Conservation (phyloP, 1,140 invertebrate genomes). For the Aphis craccivora region DNA sequence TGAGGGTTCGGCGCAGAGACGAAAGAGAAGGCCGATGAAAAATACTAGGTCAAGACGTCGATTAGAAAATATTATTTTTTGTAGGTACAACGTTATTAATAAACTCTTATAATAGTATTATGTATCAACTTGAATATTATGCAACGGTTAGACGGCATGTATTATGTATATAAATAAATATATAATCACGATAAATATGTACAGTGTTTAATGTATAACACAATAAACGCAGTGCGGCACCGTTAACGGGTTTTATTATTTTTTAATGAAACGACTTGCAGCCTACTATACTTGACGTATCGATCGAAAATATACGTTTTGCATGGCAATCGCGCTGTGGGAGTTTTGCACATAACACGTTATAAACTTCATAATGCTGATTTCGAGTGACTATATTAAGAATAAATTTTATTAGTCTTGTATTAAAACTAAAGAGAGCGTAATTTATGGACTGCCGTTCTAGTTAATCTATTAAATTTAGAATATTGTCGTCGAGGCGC, state of each 20-base stretch:
- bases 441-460: too few species aligned
- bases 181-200: not conserved
- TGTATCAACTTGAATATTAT: not conserved
- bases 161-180: not conserved
- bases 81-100: not conserved
- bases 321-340: not conserved
- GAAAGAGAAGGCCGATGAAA: not conserved
- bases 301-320: not conserved
- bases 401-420: too few species aligned
- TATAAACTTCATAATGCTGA: not conserved
- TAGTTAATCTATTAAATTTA: too few species aligned
- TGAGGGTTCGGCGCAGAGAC: not conserved
- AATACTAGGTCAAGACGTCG: conserved; percentile 18
- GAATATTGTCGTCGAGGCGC: too few species aligned
- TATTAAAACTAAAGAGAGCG: too few species aligned
- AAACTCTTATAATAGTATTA: not conserved
- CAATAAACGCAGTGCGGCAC: not conserved
- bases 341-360: not conserved
- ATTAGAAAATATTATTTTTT: conserved; percentile 19
- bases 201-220: not conserved
- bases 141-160: not conserved
- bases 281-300: not conserved
- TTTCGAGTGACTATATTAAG: not conserved
- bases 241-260: not conserved
- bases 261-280: not conserved